These are phyloP conservation scores for Madoqua kirkii DNA, from an alignment of 2,113 vertebrate species.

Conservation along the genomic window DNA sequence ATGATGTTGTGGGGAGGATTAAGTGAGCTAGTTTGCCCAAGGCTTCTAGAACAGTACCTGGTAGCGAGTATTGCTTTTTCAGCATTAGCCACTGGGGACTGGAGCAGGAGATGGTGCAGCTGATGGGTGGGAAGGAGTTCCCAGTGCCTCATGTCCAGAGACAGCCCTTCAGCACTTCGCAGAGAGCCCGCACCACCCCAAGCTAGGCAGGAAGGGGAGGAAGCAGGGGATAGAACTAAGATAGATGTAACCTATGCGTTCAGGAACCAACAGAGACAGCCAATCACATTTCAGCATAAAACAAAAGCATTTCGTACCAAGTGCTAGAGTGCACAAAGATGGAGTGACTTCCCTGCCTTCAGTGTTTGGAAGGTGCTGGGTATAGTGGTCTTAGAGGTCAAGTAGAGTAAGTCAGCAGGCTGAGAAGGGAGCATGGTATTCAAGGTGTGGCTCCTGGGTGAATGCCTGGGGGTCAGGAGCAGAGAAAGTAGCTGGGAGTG, in stretches of 20 bases:
- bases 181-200: background rate
- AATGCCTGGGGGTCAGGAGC: background rate
- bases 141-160: background rate
- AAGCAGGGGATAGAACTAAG: background rate
- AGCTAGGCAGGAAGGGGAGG: background rate
- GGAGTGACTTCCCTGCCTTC: background rate
- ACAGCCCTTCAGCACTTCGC: background rate
- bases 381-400: background rate
- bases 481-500: no score
- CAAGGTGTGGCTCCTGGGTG: background rate
- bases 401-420: background rate
- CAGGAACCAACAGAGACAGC: background rate
- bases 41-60: background rate
- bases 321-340: background rate
- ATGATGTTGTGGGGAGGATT: rapidly evolving
- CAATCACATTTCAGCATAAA: background rate
- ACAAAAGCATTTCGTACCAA: background rate
- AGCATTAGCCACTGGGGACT: background rate
- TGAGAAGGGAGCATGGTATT: background rate
- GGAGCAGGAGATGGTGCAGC: no score
- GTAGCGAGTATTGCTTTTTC: background rate
- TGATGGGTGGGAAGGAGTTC: background rate
- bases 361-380: background rate
- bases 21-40: background rate
- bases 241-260: rapidly evolving